Percentiles rank a stretch among this genome's conserved stretches.
Evolutionary conservation across 2,888 invertebrate genomes (phyloP).

Genomic region (Orchesellides sinensis): DNA sequence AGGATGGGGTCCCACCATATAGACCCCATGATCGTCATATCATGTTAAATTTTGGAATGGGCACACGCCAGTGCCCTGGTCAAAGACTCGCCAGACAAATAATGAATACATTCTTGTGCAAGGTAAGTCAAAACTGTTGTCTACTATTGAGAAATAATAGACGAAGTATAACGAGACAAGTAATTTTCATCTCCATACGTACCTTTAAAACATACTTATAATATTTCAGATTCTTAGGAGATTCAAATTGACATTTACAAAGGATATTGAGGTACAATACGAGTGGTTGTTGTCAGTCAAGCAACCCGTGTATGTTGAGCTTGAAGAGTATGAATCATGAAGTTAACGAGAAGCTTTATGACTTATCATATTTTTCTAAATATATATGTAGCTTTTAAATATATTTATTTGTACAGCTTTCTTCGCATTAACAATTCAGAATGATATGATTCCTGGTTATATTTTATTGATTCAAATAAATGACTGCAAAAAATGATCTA

Average conservation of each 20-base stretch:
- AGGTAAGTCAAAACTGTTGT: constrained; percentile 6
- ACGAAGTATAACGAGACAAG: not conserved
- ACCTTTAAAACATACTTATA: constrained; percentile 68
- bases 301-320: constrained; percentile 82
- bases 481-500: not conserved
- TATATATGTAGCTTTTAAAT: too few relatives aligned
- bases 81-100: constrained; percentile 88
- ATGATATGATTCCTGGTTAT: not conserved
- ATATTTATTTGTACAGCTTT: not conserved
- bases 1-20: constrained; percentile 76
- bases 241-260: constrained; percentile 84
- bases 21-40: constrained; percentile 81
- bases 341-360: not conserved
- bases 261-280: constrained; percentile 86
- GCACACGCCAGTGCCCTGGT: constrained; percentile 89
- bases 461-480: not conserved
- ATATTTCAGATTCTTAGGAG: constrained; percentile 82
- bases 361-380: not conserved
- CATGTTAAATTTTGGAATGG: constrained; percentile 88
- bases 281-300: constrained; percentile 89
- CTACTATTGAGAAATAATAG: not conserved
- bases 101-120: constrained; percentile 35
- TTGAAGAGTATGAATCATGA: constrained; percentile 23
- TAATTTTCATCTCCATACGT: not conserved
- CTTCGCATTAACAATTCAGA: not conserved